phyloP scores from a whole-genome alignment of 2,888 invertebrate species.

The Coleophora deauratella region DNA sequence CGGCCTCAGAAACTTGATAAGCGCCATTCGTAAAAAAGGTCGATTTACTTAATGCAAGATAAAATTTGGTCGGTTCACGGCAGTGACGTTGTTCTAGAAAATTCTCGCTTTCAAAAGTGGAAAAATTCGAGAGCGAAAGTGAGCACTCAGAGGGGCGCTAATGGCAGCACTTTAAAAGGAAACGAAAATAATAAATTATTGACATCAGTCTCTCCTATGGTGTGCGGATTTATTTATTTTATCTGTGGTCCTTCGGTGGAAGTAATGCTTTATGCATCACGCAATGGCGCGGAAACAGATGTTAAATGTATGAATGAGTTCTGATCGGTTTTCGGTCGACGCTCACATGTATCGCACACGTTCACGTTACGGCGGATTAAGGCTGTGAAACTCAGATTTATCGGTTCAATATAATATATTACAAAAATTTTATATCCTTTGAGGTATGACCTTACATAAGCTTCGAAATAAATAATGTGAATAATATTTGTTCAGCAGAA shows the following conservation, averaged over 20 bases:
- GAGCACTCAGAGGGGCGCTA: slow-evolving; percentile 52
- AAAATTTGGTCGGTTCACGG: slow-evolving; percentile 42
- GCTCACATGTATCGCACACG: slow-evolving; percentile 20
- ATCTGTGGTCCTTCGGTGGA: slow-evolving; percentile 28
- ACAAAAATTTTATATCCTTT: no score
- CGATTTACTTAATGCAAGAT: slow-evolving; percentile 41
- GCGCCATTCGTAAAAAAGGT: slow-evolving; percentile 30
- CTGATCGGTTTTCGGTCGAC: slow-evolving; percentile 32
- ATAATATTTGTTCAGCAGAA: no score
- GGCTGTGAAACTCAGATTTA: background rate
- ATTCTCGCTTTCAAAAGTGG: slow-evolving; percentile 33
- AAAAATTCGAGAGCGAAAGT: slow-evolving; percentile 43
- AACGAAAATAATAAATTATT: slow-evolving; percentile 67
- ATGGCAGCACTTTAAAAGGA: slow-evolving; percentile 59
- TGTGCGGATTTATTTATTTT: slow-evolving; percentile 46
- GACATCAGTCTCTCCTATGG: slow-evolving; percentile 51
- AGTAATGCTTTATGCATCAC: slow-evolving; percentile 45
- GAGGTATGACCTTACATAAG: no score
- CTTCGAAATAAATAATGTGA: no score
- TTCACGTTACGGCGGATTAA: slow-evolving; percentile 11
- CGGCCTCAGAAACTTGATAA: slow-evolving; percentile 35
- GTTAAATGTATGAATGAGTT: slow-evolving; percentile 38
- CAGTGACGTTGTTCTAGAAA: slow-evolving; percentile 40
- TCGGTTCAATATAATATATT: no score
- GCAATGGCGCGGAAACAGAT: slow-evolving; percentile 50